These are phyloP conservation scores for Drosophila engyochracea DNA, from an alignment of 2,888 invertebrate species.

Conservation along the genomic window DNA sequence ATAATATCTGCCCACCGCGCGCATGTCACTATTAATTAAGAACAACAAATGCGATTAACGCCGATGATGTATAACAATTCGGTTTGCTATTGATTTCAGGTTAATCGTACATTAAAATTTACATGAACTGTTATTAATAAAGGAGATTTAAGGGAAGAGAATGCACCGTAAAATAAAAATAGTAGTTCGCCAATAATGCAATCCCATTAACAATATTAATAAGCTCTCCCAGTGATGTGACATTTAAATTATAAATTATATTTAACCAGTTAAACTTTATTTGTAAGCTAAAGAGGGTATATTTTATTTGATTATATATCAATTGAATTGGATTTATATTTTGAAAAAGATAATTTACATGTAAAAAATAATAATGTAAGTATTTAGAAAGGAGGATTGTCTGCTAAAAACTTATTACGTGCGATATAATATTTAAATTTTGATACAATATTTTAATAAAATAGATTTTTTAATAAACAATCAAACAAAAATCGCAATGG, in stretches of 20 bases:
- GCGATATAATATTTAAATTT: background rate
- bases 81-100: constrained; percentile 71
- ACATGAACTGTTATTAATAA: constrained; percentile 74
- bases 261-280: background rate
- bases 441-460: background rate
- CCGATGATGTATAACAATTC: constrained; percentile 34
- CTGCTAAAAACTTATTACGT: background rate
- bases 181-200: constrained; percentile 14
- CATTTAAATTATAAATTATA: constrained; percentile 3
- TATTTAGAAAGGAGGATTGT: background rate
- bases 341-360: background rate
- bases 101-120: constrained; percentile 67
- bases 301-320: background rate
- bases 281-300: background rate
- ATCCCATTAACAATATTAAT: constrained; percentile 44
- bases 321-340: background rate
- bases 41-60: constrained; percentile 39
- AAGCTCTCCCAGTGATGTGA: constrained; percentile 13
- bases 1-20: constrained; percentile 22
- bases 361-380: background rate
- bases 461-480: background rate
- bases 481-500: too few species aligned
- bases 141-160: constrained; percentile 48
- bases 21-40: constrained; percentile 64
- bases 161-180: constrained; percentile 11